Conservation (phyloP, 2,113 vertebrate genomes). For the Alligator sinensis region DNA sequence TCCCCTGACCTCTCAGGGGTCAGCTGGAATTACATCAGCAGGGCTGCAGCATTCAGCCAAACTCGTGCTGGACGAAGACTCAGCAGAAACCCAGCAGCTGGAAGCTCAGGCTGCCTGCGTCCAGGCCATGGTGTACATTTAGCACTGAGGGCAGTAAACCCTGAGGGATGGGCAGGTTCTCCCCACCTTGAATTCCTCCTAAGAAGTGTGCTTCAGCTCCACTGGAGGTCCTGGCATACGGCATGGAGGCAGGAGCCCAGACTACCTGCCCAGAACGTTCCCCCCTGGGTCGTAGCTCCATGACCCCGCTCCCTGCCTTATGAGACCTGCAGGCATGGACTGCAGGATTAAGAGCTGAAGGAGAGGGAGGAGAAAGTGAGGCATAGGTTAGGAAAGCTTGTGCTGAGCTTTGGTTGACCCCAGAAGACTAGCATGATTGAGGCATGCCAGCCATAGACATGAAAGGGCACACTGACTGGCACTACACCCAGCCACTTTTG, state of each 20-base stretch:
- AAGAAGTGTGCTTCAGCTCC: background rate
- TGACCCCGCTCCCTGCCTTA: background rate
- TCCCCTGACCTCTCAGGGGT: background rate
- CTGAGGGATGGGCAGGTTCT: background rate
- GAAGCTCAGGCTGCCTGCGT: background rate
- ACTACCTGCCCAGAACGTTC: background rate
- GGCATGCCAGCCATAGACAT: rapidly evolving
- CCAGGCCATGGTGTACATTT: background rate
- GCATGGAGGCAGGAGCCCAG: background rate
- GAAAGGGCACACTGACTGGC: no score
- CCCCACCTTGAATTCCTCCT: background rate
- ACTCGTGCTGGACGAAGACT: rapidly evolving
- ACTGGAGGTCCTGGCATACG: background rate
- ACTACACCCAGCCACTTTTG: no score
- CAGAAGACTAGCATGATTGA: no score
- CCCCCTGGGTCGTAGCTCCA: background rate
- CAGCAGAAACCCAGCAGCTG: background rate
- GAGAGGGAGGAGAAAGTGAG: background rate
- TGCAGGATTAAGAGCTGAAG: background rate
- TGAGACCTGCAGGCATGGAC: background rate
- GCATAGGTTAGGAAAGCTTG: background rate
- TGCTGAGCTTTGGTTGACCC: background rate
- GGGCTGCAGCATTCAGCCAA: background rate
- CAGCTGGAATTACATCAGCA: rapidly evolving
- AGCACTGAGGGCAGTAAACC: background rate